Evolutionary conservation across 2,113 vertebrate species (phyloP), one percentile per base, ranked within the genome.

Genomic region (Falcunculus frontatus): DNA sequence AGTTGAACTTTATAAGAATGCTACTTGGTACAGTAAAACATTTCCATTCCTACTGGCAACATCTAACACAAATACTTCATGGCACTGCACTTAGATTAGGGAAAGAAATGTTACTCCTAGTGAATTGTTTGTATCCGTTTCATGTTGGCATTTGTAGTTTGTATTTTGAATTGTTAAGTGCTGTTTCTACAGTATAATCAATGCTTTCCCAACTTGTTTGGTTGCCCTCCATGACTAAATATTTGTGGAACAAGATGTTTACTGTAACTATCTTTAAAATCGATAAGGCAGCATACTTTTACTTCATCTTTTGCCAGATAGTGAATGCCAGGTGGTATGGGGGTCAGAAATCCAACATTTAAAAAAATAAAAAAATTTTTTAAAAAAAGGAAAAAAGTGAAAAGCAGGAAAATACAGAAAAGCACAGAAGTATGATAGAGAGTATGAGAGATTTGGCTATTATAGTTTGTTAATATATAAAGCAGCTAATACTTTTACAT

Each of bases 201-300:
- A 89, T 96, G 87, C 94, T 98, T 95, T 96, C 94, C 95, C 95
- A 96, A 91, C 65, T 97, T 87, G 89, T 95, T 93, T 95, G 93
- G 95, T 98, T 97, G 91, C 94, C 93, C 95, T 96, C 91, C 94
- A 94, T 97, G 84, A 87, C 70, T 96, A 95, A 97, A 96, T 97
- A 97, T 97, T 97, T 98, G 96, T 97, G 96, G 96, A 97, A 97
- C 87, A 96, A 96, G 91, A 92, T 96, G 85, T 93, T 97, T 95
- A 93, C 86, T 65, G 68, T 94, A 96, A 95, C 95, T 97, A 95
- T 97, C 84, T 90, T 96, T 96, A 90, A 95, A 94, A 91, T 97
- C 91, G 6, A 97, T 97, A 96, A 96, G 72, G 93, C 77, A 94
- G 89, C 73, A 85, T 93, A 94, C 75, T 96, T 97, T 96, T 92